A percentile compares a stretch with the other conserved stretches of the same genome.
Conservation (phyloP, 1,140 invertebrate genomes). For the Drosophila asahinai region DNA sequence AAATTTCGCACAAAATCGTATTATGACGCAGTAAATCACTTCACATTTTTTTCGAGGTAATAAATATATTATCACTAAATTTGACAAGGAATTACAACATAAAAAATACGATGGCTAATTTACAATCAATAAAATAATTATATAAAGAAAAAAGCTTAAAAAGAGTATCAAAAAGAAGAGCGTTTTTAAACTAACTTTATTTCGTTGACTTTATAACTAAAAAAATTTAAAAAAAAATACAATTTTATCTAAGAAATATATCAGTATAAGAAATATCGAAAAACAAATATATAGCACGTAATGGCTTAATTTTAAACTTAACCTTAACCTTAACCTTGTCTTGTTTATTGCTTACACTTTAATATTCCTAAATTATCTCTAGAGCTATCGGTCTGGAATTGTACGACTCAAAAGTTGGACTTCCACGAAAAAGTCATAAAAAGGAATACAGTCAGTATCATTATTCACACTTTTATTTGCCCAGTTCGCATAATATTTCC, state of each 20-base stretch:
- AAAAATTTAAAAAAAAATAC: too few relatives aligned
- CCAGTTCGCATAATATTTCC: slow-evolving; percentile 22
- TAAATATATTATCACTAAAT: slow-evolving; percentile 14
- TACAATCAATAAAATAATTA: background rate
- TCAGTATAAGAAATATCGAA: background rate
- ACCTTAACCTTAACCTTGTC: background rate
- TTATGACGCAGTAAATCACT: slow-evolving; percentile 5
- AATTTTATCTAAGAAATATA: too few relatives aligned
- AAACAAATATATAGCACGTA: background rate
- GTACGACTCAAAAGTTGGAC: background rate
- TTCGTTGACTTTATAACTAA: too few relatives aligned
- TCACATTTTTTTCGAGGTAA: background rate
- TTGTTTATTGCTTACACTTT: slow-evolving; percentile 1
- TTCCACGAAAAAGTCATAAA: slow-evolving; percentile 27
- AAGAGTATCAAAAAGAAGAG: too few relatives aligned
- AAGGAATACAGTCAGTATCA: slow-evolving; percentile 4
- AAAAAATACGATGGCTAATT: background rate
- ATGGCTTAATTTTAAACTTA: background rate
- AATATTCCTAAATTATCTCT: slow-evolving; percentile 10
- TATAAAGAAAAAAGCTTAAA: background rate
- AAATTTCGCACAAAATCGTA: slow-evolving; percentile 1
- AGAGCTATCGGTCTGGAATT: slow-evolving; percentile 4
- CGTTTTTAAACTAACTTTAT: too few relatives aligned
- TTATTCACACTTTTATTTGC: slow-evolving; percentile 33
- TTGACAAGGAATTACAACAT: slow-evolving; percentile 5